Percentiles rank a stretch among this genome's conserved stretches.
Conservation (phyloP, 1,140 invertebrate species). For the Streblospio benedicti region DNA sequence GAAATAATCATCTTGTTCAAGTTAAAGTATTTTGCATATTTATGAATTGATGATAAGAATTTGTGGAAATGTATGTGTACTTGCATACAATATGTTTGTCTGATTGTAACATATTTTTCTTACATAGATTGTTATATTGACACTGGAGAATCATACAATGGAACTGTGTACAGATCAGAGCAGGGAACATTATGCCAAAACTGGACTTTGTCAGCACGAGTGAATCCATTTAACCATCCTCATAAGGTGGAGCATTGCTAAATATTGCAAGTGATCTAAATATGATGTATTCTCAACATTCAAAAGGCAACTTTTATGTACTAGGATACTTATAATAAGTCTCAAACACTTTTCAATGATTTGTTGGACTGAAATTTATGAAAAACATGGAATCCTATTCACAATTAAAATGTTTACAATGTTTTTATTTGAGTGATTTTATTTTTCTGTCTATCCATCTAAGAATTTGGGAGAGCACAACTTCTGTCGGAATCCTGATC, state of each 20-base stretch:
- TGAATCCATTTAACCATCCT: conserved; percentile 23
- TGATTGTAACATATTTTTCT: conserved; percentile 24
- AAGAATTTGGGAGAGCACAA: conserved; percentile 35
- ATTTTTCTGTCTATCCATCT: neutral
- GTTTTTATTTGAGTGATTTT: too few relatives aligned
- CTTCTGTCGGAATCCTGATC: conserved; percentile 34
- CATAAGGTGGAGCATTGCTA: conserved; percentile 18
- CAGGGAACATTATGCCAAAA: conserved; percentile 22
- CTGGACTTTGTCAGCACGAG: conserved; percentile 20
- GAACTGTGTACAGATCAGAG: conserved; percentile 20
- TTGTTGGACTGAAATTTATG: neutral
- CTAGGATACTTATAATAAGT: neutral
- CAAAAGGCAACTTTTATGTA: too few relatives aligned
- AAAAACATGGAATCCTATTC: too few relatives aligned
- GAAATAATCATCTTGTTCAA: too few relatives aligned
- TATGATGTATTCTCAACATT: too few relatives aligned
- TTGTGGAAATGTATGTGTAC: conserved; percentile 28
- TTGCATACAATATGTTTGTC: neutral
- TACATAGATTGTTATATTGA: conserved; percentile 29
- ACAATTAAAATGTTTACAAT: too few relatives aligned
- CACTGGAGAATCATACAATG: conserved; percentile 27
- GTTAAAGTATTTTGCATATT: too few relatives aligned
- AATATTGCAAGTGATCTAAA: neutral
- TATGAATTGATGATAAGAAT: conserved; percentile 47
- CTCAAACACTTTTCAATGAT: neutral